Percentiles rank a stretch among this genome's conserved stretches.
Conservation (phyloP, 2,797 vertebrate genomes). For the Pseudomugil gertrudae region DNA sequence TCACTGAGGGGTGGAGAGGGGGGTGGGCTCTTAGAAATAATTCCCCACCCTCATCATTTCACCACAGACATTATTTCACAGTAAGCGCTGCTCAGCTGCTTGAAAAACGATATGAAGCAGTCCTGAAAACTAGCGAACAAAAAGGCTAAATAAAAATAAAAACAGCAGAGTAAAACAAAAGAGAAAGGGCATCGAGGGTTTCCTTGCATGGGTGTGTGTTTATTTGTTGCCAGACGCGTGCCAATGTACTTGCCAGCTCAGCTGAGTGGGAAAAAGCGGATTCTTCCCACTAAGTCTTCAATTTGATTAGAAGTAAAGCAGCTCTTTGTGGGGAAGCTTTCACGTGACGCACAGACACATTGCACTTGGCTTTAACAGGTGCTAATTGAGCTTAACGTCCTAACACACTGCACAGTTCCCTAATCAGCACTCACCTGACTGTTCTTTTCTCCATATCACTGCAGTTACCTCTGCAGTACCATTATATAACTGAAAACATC, state of each 20-base stretch:
- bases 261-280: slow-evolving; percentile 59
- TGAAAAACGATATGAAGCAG: slow-evolving; percentile 42
- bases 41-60: slow-evolving; percentile 17
- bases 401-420: slow-evolving; percentile 34
- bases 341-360: slow-evolving; percentile 77
- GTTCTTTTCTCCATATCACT: slow-evolving; percentile 11
- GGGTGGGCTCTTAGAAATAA: slow-evolving; percentile 26
- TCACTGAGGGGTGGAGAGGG: background rate
- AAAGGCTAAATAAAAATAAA: slow-evolving; percentile 13
- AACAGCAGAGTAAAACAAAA: background rate
- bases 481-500: slow-evolving; percentile 26
- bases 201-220: slow-evolving; percentile 41
- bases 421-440: slow-evolving; percentile 22
- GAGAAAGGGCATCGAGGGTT: slow-evolving; percentile 23
- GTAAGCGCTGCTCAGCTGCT: slow-evolving; percentile 17
- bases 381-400: slow-evolving; percentile 66
- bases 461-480: background rate
- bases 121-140: slow-evolving; percentile 37
- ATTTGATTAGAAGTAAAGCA: slow-evolving; percentile 73
- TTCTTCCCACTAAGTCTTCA: slow-evolving; percentile 72
- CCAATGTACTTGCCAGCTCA: slow-evolving; percentile 30
- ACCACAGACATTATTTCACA: slow-evolving; percentile 34
- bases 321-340: slow-evolving; percentile 57
- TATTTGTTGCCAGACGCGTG: slow-evolving; percentile 58
- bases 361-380: slow-evolving; percentile 59